A percentile compares a stretch with the other conserved stretches of the same genome.
phyloP scores from a whole-genome alignment of 2,888 invertebrate species.

The Pterostichus niger region DNA sequence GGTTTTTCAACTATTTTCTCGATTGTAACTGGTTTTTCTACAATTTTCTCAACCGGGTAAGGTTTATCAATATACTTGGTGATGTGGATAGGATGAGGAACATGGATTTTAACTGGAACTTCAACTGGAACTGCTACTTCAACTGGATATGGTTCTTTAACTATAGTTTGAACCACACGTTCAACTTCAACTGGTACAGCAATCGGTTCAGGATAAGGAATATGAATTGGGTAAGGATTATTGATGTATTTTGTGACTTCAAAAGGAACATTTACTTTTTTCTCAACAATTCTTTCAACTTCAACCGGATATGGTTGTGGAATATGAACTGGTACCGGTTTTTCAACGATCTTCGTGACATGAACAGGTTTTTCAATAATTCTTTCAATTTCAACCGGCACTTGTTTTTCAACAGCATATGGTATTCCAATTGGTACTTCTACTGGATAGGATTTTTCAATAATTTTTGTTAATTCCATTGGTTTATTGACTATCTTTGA shows the following conservation, averaged over 20 bases:
- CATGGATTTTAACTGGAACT: slow-evolving; percentile 72
- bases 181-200: slow-evolving; percentile 72
- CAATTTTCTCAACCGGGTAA: slow-evolving; percentile 79
- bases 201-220: slow-evolving; percentile 74
- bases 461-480: slow-evolving; percentile 78
- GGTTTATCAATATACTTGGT: slow-evolving; percentile 77
- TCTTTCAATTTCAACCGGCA: slow-evolving; percentile 77
- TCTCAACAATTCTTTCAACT: slow-evolving; percentile 75
- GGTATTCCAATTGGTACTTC: slow-evolving; percentile 74
- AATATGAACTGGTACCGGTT: slow-evolving; percentile 70
- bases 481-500: slow-evolving; percentile 77
- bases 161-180: slow-evolving; percentile 45
- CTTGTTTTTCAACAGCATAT: slow-evolving; percentile 71
- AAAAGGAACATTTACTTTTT: slow-evolving; percentile 71
- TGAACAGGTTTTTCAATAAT: slow-evolving; percentile 79
- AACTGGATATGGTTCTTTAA: slow-evolving; percentile 78
- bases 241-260: slow-evolving; percentile 70
- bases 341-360: slow-evolving; percentile 70
- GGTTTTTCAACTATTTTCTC: slow-evolving; percentile 78
- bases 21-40: slow-evolving; percentile 80
- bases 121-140: slow-evolving; percentile 70
- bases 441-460: slow-evolving; percentile 77
- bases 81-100: slow-evolving; percentile 69
- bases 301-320: slow-evolving; percentile 76
- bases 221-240: slow-evolving; percentile 72